Percentiles rank a stretch among this genome's conserved stretches.
These are phyloP conservation scores for Mustelus asterias DNA, from an alignment of 2,113 vertebrate genomes.

Conservation along the genomic window DNA sequence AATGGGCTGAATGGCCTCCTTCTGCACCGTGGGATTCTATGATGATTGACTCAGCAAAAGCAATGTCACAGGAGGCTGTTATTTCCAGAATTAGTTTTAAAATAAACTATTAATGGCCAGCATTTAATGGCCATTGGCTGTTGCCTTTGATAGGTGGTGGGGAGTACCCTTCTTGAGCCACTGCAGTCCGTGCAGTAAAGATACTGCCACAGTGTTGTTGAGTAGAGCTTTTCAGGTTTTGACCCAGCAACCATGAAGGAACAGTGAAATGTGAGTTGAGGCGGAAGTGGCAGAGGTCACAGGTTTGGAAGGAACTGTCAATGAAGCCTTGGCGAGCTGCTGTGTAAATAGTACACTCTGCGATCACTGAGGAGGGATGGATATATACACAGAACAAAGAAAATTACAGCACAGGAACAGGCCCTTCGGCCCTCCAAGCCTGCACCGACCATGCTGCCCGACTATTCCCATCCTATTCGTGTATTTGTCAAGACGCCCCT, in stretches of 20 bases:
- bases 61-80: neutral
- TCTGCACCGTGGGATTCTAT: too few relatives aligned
- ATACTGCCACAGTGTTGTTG: neutral
- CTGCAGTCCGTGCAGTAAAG: neutral
- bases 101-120: neutral
- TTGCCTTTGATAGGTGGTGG: neutral
- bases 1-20: too few relatives aligned
- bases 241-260: neutral
- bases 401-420: too few relatives aligned
- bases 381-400: neutral
- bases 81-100: neutral
- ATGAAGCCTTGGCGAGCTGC: neutral
- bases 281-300: neutral
- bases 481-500: too few relatives aligned
- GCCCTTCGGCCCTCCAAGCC: too few relatives aligned
- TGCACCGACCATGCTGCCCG: too few relatives aligned
- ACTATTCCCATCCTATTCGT: too few relatives aligned
- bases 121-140: neutral
- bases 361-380: neutral
- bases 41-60: neutral
- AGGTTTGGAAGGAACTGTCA: neutral
- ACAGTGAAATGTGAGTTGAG: neutral
- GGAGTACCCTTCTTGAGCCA: neutral
- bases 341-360: neutral
- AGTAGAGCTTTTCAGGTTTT: neutral